Percentiles rank a stretch among this genome's conserved stretches.
These are phyloP conservation scores for Agriopis marginaria DNA, from an alignment of 2,888 invertebrate genomes.

Conservation along the genomic window DNA sequence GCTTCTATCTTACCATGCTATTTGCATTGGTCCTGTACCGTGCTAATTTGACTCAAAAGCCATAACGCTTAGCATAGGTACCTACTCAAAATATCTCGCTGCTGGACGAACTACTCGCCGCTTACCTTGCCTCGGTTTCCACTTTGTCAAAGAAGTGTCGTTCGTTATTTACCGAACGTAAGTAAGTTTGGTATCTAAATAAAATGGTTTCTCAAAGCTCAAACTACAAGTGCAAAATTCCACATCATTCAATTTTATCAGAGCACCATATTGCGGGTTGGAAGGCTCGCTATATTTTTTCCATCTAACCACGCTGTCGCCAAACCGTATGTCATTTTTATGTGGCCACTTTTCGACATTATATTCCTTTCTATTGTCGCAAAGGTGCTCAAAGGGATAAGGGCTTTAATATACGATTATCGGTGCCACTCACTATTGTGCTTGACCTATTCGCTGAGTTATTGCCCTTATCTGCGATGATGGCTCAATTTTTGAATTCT, in stretches of 20 bases:
- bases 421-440: constrained; percentile 84
- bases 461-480: constrained; percentile 76
- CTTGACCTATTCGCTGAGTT: constrained; percentile 83
- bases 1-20: too few relatives aligned
- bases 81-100: too few relatives aligned
- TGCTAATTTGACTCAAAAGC: too few relatives aligned
- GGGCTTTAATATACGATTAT: constrained; percentile 86
- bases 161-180: too few relatives aligned
- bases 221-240: constrained; percentile 31
- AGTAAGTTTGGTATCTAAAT: too few relatives aligned
- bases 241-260: constrained; percentile 50
- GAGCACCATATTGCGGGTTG: constrained; percentile 44
- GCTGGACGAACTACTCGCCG: too few relatives aligned
- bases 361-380: constrained; percentile 84
- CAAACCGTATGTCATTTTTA: constrained; percentile 84
- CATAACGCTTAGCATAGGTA: too few relatives aligned
- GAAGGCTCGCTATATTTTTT: constrained; percentile 56
- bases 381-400: constrained; percentile 84
- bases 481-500: constrained; percentile 71
- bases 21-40: too few relatives aligned
- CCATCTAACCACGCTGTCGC: constrained; percentile 62
- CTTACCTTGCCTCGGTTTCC: too few relatives aligned
- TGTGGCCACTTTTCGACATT: constrained; percentile 85
- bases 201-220: constrained; percentile 15
- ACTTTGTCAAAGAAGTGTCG: too few relatives aligned